Evolutionary conservation across 1,140 invertebrate species (phyloP).

Genomic region (Patella vulgata): DNA sequence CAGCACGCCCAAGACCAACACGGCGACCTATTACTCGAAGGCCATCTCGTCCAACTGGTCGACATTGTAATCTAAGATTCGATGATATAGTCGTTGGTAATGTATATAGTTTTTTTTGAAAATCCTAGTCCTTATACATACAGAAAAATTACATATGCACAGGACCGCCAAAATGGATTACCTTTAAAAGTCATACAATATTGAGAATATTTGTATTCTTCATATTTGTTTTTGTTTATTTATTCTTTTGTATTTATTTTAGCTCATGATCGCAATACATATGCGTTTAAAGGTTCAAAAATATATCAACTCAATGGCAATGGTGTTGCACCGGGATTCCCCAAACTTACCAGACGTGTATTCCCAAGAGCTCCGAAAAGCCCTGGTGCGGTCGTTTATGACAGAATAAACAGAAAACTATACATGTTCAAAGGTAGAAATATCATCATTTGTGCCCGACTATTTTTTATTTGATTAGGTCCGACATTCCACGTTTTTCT

Average conservation of each 20-base stretch:
- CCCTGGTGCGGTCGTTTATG: conserved; percentile 6
- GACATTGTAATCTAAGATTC: background rate
- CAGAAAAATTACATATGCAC: too few relatives aligned
- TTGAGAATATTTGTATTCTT: too few relatives aligned
- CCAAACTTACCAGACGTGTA: background rate
- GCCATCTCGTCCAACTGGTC: background rate
- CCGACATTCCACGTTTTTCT: too few relatives aligned
- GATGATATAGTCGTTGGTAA: conserved; percentile 2
- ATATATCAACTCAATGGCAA: conserved; percentile 2
- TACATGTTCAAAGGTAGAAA: conserved; percentile 9
- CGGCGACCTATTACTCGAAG: background rate
- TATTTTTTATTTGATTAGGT: too few relatives aligned
- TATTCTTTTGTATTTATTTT: background rate
- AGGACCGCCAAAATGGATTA: too few relatives aligned
- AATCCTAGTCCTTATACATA: too few relatives aligned
- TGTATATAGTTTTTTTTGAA: too few relatives aligned
- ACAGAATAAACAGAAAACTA: background rate
- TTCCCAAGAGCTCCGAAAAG: conserved; percentile 2
- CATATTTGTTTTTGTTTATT: too few relatives aligned
- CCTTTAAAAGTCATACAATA: too few relatives aligned
- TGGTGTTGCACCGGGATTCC: conserved; percentile 2
- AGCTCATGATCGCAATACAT: conserved; percentile 8
- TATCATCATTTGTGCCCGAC: too few relatives aligned
- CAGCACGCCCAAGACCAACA: background rate
- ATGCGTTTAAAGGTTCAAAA: conserved; percentile 1